A percentile compares a stretch with the other conserved stretches of the same genome.
phyloP scores from a whole-genome alignment of 2,113 vertebrate genomes.

The Coreoperca whiteheadi region DNA sequence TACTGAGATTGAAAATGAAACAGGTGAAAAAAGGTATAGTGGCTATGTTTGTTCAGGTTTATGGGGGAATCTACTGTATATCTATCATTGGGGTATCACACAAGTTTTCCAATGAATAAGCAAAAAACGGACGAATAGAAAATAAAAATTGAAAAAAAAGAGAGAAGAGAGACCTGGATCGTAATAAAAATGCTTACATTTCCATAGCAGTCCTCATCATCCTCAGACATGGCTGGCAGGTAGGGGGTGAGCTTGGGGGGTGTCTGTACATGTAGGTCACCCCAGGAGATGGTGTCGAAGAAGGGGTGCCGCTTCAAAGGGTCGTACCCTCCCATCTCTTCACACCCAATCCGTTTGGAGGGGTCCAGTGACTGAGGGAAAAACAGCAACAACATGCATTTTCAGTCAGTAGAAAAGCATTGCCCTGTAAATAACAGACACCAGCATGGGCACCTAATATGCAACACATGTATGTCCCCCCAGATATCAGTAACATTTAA shows the following conservation, averaged over 20 bases:
- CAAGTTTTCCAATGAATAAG: neutral
- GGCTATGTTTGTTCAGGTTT: neutral
- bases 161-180: neutral
- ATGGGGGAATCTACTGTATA: neutral
- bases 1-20: constrained; percentile 85
- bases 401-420: neutral
- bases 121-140: neutral
- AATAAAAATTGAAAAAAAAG: neutral
- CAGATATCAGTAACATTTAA: neutral
- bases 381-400: constrained; percentile 12
- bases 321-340: constrained; percentile 94
- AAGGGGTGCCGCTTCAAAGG: constrained; percentile 94
- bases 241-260: constrained; percentile 98
- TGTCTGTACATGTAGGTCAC: constrained; percentile 92
- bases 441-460: neutral
- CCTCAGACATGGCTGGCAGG: constrained; percentile 98
- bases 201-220: constrained; percentile 99
- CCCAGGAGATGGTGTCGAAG: constrained; percentile 94
- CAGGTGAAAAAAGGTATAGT: neutral
- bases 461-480: neutral
- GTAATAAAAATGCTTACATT: constrained; percentile 85
- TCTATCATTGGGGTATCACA: neutral
- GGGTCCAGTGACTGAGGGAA: constrained; percentile 91
- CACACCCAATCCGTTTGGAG: constrained; percentile 94
- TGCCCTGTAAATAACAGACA: neutral